These are phyloP conservation scores for Sminthurinus signatus DNA, from an alignment of 1,140 invertebrate species.

Conservation along the genomic window DNA sequence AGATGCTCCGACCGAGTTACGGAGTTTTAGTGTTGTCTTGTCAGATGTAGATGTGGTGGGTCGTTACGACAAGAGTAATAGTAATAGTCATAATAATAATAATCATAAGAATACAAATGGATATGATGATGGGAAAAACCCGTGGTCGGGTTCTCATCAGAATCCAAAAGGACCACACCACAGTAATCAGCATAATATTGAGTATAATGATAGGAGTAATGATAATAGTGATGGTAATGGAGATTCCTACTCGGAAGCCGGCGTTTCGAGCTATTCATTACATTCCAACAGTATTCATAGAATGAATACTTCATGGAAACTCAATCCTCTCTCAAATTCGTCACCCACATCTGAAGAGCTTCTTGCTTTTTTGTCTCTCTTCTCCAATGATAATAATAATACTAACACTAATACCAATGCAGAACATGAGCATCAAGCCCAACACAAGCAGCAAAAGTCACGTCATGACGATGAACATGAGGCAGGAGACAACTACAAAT, in stretches of 20 bases:
- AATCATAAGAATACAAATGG: too few relatives aligned
- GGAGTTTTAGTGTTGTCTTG: constrained; percentile 38
- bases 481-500: too few relatives aligned
- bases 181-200: too few relatives aligned
- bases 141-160: too few relatives aligned
- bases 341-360: constrained; percentile 31
- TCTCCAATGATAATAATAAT: constrained; percentile 25
- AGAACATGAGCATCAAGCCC: too few relatives aligned
- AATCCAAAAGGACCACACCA: too few relatives aligned
- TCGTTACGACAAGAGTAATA: constrained; percentile 21
- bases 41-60: constrained; percentile 40
- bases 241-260: constrained; percentile 33
- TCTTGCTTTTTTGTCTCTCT: constrained; percentile 28
- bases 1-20: constrained; percentile 25
- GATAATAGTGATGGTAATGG: neutral
- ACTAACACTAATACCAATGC: too few relatives aligned
- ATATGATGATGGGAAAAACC: too few relatives aligned
- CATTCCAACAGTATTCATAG: constrained; percentile 40
- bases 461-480: too few relatives aligned
- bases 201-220: neutral
- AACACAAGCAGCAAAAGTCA: too few relatives aligned
- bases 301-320: constrained; percentile 40
- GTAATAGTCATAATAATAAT: too few relatives aligned
- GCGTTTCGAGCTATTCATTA: constrained; percentile 28
- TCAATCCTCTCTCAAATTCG: constrained; percentile 27